Evolutionary conservation across 2,113 vertebrate species (phyloP).

Genomic region (Myrmophylax atrothorax): DNA sequence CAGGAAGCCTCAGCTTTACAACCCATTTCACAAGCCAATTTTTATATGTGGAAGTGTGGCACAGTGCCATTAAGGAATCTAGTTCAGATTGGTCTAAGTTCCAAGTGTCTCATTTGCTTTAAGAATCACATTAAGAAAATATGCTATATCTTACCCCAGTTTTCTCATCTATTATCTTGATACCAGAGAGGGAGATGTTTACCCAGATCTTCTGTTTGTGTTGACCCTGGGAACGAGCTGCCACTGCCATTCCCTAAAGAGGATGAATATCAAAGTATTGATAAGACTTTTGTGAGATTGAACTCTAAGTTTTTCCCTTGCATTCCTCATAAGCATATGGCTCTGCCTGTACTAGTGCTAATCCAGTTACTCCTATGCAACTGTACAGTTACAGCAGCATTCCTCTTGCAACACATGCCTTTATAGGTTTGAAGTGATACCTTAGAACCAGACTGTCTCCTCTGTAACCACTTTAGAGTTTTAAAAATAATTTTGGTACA

Average conservation of each 20-base stretch:
- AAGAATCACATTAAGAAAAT: not conserved
- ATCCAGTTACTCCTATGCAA: not conserved
- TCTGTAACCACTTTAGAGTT: not conserved
- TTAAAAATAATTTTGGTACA: not conserved
- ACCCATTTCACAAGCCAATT: not conserved
- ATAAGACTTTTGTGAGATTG: not conserved
- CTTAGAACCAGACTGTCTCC: not conserved
- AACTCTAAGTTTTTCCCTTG: not conserved
- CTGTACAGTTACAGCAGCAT: not conserved
- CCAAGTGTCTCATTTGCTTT: not conserved
- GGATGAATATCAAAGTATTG: not conserved
- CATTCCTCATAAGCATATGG: not conserved
- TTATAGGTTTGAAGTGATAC: not conserved
- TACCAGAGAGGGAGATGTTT: constrained; percentile 92
- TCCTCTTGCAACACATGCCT: not conserved
- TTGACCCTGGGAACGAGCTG: constrained; percentile 94
- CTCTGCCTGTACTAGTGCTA: not conserved
- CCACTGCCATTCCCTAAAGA: constrained; percentile 89
- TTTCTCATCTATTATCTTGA: constrained; percentile 95
- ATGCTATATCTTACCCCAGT: constrained; percentile 85
- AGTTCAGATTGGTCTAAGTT: not conserved
- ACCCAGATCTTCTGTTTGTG: constrained; percentile 96
- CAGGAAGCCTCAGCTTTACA: not conserved
- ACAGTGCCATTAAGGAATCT: not conserved
- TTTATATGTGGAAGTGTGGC: not conserved